phyloP scores from a whole-genome alignment of 1,140 invertebrate genomes.

The Armadillidium nasatum region DNA sequence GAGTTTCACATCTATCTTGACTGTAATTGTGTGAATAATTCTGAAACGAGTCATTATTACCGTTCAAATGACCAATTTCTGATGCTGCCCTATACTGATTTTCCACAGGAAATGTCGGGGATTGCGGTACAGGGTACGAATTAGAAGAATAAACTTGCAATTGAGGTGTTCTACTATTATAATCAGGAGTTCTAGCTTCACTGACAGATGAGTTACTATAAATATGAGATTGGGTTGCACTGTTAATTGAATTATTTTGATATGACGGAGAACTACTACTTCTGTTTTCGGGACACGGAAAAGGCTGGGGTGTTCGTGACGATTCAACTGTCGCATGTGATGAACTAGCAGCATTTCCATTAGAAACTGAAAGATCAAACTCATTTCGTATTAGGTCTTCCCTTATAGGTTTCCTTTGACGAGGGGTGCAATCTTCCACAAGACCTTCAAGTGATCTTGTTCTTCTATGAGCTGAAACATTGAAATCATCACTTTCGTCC shows the following conservation, averaged over 20 bases:
- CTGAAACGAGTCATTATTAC: background rate
- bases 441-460: constrained; percentile 61
- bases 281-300: background rate
- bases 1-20: constrained; percentile 31
- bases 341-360: background rate
- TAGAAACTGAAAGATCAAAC: no score
- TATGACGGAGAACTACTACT: background rate
- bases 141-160: background rate
- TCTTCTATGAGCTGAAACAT: constrained; percentile 37
- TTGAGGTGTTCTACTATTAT: no score
- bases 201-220: background rate
- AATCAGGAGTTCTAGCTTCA: background rate
- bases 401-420: background rate
- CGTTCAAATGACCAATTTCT: background rate
- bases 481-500: constrained; percentile 16
- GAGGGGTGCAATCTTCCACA: constrained; percentile 52
- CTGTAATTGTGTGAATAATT: constrained; percentile 19
- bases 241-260: background rate
- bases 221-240: background rate
- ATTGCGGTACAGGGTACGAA: constrained; percentile 19
- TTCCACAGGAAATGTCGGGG: constrained; percentile 27
- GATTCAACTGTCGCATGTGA: background rate
- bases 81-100: constrained; percentile 29
- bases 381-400: background rate
- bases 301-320: background rate